phyloP scores from a whole-genome alignment of 2,888 invertebrate species.

The Hoplodrina blanda region DNA sequence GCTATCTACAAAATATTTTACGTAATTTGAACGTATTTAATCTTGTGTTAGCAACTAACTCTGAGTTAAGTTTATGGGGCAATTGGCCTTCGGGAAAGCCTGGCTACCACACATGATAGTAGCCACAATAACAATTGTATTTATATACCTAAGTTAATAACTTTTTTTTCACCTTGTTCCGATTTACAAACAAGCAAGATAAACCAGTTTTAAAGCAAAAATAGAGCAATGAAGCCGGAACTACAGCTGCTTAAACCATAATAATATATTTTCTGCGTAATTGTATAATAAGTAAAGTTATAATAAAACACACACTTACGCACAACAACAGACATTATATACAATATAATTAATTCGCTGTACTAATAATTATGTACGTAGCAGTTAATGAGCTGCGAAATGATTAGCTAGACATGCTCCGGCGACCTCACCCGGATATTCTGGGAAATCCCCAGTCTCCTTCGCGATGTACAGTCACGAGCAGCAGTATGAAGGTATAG shows the following conservation, averaged over 20 bases:
- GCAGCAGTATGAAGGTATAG: not conserved
- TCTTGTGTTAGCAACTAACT: too few species aligned
- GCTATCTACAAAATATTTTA: too few species aligned
- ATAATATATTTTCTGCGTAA: slow-evolving; percentile 6
- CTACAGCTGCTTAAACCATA: not conserved
- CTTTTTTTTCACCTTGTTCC: too few species aligned
- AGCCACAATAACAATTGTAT: too few species aligned
- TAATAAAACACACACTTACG: slow-evolving; percentile 22
- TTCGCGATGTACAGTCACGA: slow-evolving; percentile 15
- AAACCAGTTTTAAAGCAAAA: not conserved
- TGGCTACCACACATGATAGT: too few species aligned
- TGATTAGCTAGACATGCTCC: slow-evolving; percentile 56
- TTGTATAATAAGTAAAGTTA: slow-evolving; percentile 6
- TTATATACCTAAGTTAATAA: too few species aligned
- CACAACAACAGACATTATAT: slow-evolving; percentile 6
- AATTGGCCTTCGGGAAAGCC: too few species aligned
- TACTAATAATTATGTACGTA: slow-evolving; percentile 30
- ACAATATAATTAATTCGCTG: slow-evolving; percentile 46
- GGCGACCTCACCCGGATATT: slow-evolving; percentile 61
- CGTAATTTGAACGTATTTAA: too few species aligned
- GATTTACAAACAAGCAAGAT: too few species aligned
- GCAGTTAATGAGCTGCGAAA: slow-evolving; percentile 61
- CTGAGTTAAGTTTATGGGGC: too few species aligned
- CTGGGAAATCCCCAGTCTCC: slow-evolving; percentile 50
- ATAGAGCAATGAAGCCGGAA: slow-evolving; percentile 16